phyloP scores from a whole-genome alignment of 2,797 vertebrate genomes.

The Halcyon chelicuti region DNA sequence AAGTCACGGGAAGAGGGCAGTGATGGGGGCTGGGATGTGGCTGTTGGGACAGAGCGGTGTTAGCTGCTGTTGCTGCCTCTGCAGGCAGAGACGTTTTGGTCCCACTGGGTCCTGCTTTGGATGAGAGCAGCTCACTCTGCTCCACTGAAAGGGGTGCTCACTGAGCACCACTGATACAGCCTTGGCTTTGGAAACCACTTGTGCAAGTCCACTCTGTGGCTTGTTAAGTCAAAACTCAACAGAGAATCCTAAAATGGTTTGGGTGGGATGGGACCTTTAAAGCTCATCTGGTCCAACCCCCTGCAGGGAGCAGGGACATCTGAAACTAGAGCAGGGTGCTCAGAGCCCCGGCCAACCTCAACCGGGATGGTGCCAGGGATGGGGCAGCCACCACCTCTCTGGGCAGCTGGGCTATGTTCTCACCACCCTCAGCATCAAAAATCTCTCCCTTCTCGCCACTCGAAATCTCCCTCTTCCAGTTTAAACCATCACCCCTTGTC shows the following conservation, averaged over 20 bases:
- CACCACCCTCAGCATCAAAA: background rate
- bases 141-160: fast-evolving
- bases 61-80: background rate
- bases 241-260: background rate
- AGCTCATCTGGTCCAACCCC: background rate
- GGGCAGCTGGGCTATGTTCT: background rate
- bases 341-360: background rate
- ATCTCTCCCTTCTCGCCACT: background rate
- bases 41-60: background rate
- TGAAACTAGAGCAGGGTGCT: background rate
- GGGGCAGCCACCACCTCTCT: background rate
- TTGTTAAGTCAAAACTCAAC: background rate
- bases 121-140: background rate
- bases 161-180: background rate
- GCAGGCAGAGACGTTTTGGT: fast-evolving
- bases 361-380: background rate
- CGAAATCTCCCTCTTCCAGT: background rate
- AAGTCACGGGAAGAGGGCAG: fast-evolving
- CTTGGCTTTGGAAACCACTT: background rate
- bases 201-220: fast-evolving
- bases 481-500: background rate
- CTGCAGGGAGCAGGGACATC: background rate
- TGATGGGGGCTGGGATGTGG: background rate
- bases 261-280: background rate
- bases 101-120: background rate